Conservation (phyloP, 2,113 vertebrate genomes). For the Epinephelus cyanopodus region DNA sequence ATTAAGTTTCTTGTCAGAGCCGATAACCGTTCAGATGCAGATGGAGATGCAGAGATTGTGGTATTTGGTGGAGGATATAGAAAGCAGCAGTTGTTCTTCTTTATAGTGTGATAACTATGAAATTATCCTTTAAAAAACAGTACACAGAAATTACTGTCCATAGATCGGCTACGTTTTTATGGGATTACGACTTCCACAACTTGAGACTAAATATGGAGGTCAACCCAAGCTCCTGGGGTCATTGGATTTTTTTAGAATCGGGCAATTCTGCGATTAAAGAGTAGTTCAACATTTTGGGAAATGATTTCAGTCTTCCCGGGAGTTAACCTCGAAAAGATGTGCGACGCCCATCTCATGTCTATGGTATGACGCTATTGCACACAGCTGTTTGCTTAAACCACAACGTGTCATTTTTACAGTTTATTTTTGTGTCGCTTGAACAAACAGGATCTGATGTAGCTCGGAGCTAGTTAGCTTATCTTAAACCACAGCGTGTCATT, state of each 20-base stretch:
- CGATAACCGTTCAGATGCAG: background rate
- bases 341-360: background rate
- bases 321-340: background rate
- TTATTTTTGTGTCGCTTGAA: background rate
- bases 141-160: background rate
- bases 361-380: background rate
- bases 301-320: background rate
- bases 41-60: background rate
- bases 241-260: background rate
- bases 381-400: background rate
- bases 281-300: background rate
- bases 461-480: background rate
- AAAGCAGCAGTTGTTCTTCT: background rate
- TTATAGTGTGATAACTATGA: background rate
- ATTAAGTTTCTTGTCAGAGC: constrained; percentile 26
- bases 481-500: too few relatives aligned
- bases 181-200: background rate
- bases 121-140: background rate
- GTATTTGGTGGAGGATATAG: background rate
- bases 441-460: too few relatives aligned
- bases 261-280: background rate
- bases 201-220: background rate
- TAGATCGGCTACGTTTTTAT: background rate
- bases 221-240: background rate
- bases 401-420: background rate